phyloP scores from a whole-genome alignment of 1,140 invertebrate genomes.

The Drosophila arizonae region DNA sequence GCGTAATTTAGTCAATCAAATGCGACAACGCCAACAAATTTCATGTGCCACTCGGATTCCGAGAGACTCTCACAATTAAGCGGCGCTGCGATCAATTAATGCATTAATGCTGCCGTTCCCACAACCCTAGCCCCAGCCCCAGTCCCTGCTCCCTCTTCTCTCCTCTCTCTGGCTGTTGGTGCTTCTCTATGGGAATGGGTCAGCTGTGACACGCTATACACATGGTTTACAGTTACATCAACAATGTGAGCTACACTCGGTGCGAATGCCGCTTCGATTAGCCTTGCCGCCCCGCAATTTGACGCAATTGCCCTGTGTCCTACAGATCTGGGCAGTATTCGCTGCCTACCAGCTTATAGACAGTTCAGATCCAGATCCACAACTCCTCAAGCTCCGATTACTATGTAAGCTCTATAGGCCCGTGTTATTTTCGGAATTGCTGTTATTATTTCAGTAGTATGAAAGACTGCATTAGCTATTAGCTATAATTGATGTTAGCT shows the following conservation, averaged over 20 bases:
- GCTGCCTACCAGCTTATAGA: slow-evolving; percentile 7
- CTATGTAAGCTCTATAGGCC: too few species aligned
- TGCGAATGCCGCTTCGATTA: neutral
- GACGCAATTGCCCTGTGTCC: slow-evolving; percentile 25
- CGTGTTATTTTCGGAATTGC: too few species aligned
- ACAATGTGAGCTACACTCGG: slow-evolving; percentile 12
- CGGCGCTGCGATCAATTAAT: slow-evolving; percentile 63
- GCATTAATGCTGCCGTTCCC: slow-evolving; percentile 34
- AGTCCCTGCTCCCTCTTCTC: too few species aligned
- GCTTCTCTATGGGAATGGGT: too few species aligned
- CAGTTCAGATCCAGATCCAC: slow-evolving; percentile 2
- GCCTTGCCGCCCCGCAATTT: slow-evolving; percentile 30
- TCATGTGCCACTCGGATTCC: slow-evolving; percentile 26
- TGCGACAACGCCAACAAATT: slow-evolving; percentile 39
- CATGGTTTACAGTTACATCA: slow-evolving; percentile 17
- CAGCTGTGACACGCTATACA: neutral
- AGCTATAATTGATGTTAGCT: too few species aligned
- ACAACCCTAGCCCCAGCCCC: neutral
- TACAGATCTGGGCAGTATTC: slow-evolving; percentile 19
- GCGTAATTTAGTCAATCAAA: slow-evolving; percentile 47
- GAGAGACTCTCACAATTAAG: slow-evolving; percentile 25
- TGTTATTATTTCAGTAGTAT: too few species aligned
- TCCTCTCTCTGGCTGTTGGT: too few species aligned
- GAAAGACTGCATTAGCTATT: too few species aligned
- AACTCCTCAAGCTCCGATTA: too few species aligned